These are phyloP conservation scores for Coptodon bakossiorum DNA, from an alignment of 2,113 vertebrate genomes.

Conservation along the genomic window DNA sequence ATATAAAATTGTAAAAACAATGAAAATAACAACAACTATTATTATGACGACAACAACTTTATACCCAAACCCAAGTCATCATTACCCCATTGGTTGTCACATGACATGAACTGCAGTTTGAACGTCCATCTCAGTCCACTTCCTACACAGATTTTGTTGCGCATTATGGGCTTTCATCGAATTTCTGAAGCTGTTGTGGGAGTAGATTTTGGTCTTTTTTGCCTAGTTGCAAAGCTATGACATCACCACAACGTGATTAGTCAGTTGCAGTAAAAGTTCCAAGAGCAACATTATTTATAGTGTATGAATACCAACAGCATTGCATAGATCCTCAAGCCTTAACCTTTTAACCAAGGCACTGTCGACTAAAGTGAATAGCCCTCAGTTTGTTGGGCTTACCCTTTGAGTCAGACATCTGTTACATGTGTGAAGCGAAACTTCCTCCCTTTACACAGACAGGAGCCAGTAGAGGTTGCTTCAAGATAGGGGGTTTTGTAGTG, in stretches of 20 bases:
- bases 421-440: neutral
- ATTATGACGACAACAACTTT: neutral
- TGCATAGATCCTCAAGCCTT: neutral
- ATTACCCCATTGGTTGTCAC: neutral
- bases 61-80: neutral
- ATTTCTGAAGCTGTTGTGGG: neutral
- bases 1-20: neutral
- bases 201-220: neutral
- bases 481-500: neutral
- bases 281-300: neutral
- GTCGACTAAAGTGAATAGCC: neutral
- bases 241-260: neutral
- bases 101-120: neutral
- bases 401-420: neutral
- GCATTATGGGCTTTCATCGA: neutral
- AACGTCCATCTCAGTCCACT: neutral
- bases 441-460: neutral
- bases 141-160: neutral
- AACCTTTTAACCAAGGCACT: neutral
- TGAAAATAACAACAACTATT: neutral
- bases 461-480: neutral
- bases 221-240: neutral
- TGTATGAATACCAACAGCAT: neutral
- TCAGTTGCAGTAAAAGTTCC: neutral
- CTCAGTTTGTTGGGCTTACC: neutral